These are phyloP conservation scores for Anguilla japonica DNA, from an alignment of 2,113 vertebrate genomes.

Conservation along the genomic window DNA sequence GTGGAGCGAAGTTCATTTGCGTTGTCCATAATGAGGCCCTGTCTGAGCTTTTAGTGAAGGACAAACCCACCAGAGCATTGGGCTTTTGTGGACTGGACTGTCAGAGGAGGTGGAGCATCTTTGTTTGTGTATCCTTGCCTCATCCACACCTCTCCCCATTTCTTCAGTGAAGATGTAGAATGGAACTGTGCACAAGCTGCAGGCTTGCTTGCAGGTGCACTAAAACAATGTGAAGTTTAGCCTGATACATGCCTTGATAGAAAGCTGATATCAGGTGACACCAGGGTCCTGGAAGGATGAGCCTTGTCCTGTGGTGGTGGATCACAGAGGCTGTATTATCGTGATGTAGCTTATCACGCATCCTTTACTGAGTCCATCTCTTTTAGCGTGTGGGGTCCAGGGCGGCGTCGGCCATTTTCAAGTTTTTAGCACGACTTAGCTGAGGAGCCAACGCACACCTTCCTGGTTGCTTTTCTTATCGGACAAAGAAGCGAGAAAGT, in stretches of 20 bases:
- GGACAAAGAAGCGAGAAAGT: constrained; percentile 54
- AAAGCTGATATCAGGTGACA: background rate
- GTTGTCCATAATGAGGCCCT: background rate
- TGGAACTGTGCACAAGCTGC: background rate
- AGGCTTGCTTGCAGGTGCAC: background rate
- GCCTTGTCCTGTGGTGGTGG: background rate
- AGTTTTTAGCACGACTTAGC: constrained; percentile 20
- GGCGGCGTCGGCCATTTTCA: background rate
- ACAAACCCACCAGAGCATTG: background rate
- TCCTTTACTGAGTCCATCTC: background rate
- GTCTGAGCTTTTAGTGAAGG: background rate
- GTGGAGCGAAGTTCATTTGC: background rate
- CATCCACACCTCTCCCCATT: background rate
- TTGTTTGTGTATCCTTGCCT: background rate
- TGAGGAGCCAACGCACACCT: constrained; percentile 30
- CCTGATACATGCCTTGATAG: background rate
- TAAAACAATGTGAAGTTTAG: background rate
- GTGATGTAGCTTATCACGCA: background rate
- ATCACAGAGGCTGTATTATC: background rate
- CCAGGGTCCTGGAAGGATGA: background rate
- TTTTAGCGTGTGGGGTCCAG: background rate
- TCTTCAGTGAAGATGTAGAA: background rate
- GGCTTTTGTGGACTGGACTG: background rate
- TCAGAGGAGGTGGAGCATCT: background rate
- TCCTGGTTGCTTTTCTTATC: constrained; percentile 10